Base-by-base conservation (phyloP, 2,888 invertebrate genomes). In the Pseudeuparius sepicola region DNA sequence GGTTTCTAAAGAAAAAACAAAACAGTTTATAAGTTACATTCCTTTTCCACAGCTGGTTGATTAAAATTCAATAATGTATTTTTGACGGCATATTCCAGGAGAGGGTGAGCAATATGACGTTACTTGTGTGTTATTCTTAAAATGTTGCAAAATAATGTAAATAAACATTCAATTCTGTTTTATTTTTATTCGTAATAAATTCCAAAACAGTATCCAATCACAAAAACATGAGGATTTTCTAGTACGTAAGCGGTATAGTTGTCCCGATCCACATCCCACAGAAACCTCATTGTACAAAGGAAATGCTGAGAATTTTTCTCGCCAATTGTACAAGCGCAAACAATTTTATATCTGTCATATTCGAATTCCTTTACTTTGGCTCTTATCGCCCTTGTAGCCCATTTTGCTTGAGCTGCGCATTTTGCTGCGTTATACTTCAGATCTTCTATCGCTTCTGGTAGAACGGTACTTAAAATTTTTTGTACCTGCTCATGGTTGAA, bases 191-290 rank as follows among this genome's bases (percentile, higher is more conserved):
- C 81, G 48, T 73, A 74, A 58, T 82, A 81, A 31, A 79, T 54
- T 15, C 74, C 80, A 52, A 78, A 76, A 36, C 78, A 78, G 29
- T 70, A 66, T 15, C 73, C 75, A 48, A 70, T 68, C 11, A 73
- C 76, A 52, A 70, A 73, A 36, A 79, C 66, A 39, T 73, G 68
- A 39, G 68, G 67, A 49, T 75, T 78, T 55, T 80, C 78, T 50
- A 67, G 70, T 20, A 66, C 65, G 47, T 70, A 70, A 1, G 63
- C 59, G 0, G 72, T 72, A 53, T 72, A 80, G 31, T 65, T 63
- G 49, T 82, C 82, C 31, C 71, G 66, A 25, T 75, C 71, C 20
- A 63, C 55, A 51, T 82, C 81, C 80, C 81, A 81, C 12, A 81
- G 58, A 54, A 78, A 79, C 37, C 75, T 68, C 47, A 76, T 68